Evolutionary conservation across 2,888 invertebrate genomes (phyloP).

Genomic region (Rhodophaea formosa): DNA sequence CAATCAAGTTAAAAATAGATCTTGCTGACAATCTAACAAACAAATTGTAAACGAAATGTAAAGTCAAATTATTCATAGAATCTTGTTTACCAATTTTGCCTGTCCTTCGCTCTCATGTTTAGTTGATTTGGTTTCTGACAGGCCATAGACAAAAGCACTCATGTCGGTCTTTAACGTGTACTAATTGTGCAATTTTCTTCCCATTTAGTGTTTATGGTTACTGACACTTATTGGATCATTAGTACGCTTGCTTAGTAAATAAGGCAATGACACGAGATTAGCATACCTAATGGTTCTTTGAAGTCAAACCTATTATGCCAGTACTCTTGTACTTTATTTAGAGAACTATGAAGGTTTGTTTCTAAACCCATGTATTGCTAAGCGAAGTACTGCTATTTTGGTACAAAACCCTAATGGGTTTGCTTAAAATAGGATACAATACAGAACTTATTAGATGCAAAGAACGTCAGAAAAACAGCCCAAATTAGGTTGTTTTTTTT

Average conservation of each 20-base stretch:
- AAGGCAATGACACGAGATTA: background rate
- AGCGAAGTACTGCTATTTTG: too few relatives aligned
- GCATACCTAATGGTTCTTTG: conserved; percentile 11
- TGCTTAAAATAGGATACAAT: too few relatives aligned
- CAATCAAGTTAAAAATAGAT: background rate
- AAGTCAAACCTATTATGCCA: background rate
- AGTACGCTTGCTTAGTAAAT: background rate
- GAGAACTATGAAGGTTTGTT: background rate
- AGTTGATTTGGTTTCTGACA: conserved; percentile 9
- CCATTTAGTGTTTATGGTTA: conserved; percentile 14
- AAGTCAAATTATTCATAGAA: background rate
- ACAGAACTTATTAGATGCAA: too few relatives aligned
- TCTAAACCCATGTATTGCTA: too few relatives aligned
- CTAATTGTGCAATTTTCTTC: conserved; percentile 7
- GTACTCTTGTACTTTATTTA: background rate
- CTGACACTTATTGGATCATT: conserved; percentile 14
- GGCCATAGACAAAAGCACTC: background rate
- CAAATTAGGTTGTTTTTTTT: too few relatives aligned
- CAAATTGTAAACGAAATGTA: background rate
- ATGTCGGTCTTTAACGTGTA: conserved; percentile 1
- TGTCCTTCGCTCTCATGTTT: conserved; percentile 7
- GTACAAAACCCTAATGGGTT: too few relatives aligned
- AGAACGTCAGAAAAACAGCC: too few relatives aligned
- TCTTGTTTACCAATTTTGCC: background rate
- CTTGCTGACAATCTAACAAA: background rate